Evolutionary conservation across 1,140 invertebrate genomes (phyloP), one percentile per base, ranked within the genome.

Genomic region (Phymorhynchus buccinoides): DNA sequence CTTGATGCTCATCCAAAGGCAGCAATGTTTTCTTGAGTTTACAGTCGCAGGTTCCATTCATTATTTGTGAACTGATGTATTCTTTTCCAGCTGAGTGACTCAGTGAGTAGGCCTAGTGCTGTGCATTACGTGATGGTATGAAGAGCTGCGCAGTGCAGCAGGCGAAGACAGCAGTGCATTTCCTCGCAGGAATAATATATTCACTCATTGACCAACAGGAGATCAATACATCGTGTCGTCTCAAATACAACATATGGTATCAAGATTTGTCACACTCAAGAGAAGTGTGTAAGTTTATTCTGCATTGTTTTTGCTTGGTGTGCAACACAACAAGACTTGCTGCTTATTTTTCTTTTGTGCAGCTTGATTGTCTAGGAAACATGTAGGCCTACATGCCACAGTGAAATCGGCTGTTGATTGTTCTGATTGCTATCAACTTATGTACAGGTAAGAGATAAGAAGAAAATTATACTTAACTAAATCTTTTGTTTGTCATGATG

Each of bases 241-340:
- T 73, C 52, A 73, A 83, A 62, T 83, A 66, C 81, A 83, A 41
- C 81, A 83, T 83, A 83, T 83, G 81, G 81, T 83, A 62, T 71
- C 30, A 41, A 83, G 81, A 83, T 73, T 73, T 16, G 66, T 27
- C 56, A 62, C 22, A n/a, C n/a, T n/a, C 22, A 27, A 62, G n/a
- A 62, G 56, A 14, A 62, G 56, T 62, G 56, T 62, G 56, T 27
- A 62, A 62, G 6, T 27, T 62, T 62, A 27, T 6, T 4, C 56
- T 62, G 56, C 12, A 62, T 62, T 16, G 56, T 62, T 12, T 62
- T 16, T 9, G n/a, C 22, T 9, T 52, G 22, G 12, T 52, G 48
- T 9, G 22, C 48, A n/a, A 52, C 48, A 52, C 48, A 52, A 52
- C 12, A 52, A 18, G 22, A 18, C 12, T 52, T 52, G 56, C 56